Conservation (phyloP, 2,797 vertebrate species). For the Myotis pilosus region DNA sequence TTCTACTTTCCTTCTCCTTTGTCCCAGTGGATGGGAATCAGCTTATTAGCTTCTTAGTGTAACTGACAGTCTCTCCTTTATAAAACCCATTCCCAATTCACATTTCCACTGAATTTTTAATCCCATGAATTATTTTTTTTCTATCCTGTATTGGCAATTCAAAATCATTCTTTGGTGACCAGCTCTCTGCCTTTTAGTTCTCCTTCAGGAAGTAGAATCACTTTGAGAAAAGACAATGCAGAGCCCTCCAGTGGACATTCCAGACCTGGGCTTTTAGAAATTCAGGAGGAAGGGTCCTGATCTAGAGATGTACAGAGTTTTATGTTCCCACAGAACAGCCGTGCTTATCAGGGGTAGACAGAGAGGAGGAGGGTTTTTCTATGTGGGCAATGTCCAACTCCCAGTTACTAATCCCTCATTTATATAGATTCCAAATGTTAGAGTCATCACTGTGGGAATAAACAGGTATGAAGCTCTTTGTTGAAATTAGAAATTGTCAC, state of each 20-base stretch:
- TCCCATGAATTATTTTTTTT: slow-evolving; percentile 60
- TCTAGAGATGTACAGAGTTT: not conserved
- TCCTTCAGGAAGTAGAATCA: slow-evolving; percentile 37
- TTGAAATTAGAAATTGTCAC: not conserved
- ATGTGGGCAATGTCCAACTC: not conserved
- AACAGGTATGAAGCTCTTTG: not conserved
- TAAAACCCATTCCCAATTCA: slow-evolving; percentile 64
- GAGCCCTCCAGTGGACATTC: not conserved
- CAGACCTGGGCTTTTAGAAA: not conserved
- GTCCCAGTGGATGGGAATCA: slow-evolving; percentile 72
- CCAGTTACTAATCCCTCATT: not conserved
- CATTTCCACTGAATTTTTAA: slow-evolving; percentile 68
- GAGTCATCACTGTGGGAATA: not conserved
- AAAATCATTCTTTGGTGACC: slow-evolving; percentile 54
- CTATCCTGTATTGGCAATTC: slow-evolving; percentile 48
- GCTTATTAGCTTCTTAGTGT: slow-evolving; percentile 73
- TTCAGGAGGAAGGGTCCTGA: not conserved
- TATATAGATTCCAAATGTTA: not conserved
- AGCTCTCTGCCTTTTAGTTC: slow-evolving; percentile 44
- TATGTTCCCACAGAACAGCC: not conserved
- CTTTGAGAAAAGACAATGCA: slow-evolving; percentile 19
- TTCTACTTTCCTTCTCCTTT: slow-evolving; percentile 65
- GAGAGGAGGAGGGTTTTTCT: not conserved
- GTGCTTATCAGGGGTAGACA: not conserved
- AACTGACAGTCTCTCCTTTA: slow-evolving; percentile 69